Evolutionary conservation across 2,888 invertebrate species (phyloP).

Genomic region (Rhabditoides inermis): DNA sequence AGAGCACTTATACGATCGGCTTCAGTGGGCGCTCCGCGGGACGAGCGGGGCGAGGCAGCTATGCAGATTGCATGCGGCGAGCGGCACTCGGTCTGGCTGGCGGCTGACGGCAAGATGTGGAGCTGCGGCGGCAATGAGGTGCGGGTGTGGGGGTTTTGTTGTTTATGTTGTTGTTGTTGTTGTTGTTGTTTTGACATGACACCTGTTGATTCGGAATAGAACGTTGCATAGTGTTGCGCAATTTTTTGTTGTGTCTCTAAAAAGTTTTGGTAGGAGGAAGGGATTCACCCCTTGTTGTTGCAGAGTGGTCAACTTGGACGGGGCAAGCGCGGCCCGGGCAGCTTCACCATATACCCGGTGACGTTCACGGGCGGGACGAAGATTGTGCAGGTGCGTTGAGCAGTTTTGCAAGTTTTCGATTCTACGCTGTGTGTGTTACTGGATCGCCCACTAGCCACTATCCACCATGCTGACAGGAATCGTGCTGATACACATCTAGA

Average conservation of each 20-base stretch:
- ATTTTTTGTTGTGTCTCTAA: too few species aligned
- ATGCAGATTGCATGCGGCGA: constrained; percentile 33
- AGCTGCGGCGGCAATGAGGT: constrained; percentile 39
- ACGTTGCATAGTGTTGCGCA: neutral
- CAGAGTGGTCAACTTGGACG: constrained; percentile 21
- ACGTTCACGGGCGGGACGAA: constrained; percentile 14
- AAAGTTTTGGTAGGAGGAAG: too few species aligned
- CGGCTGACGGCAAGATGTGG: constrained; percentile 38
- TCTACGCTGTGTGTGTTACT: too few species aligned
- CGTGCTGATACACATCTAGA: too few species aligned
- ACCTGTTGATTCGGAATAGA: constrained; percentile 11
- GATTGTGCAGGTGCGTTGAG: constrained; percentile 19
- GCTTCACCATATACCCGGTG: constrained; percentile 39
- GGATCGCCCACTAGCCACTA: too few species aligned
- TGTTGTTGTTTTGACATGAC: too few species aligned
- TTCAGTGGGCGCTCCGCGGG: constrained; percentile 30
- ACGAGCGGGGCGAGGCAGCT: constrained; percentile 20
- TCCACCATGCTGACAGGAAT: too few species aligned
- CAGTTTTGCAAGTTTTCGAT: neutral
- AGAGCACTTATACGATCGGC: too few species aligned
- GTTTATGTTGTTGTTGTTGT: too few species aligned
- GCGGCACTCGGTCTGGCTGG: constrained; percentile 36
- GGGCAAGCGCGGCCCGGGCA: constrained; percentile 21
- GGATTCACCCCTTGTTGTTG: too few species aligned
- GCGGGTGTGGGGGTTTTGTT: too few species aligned